Evolutionary conservation across 2,888 invertebrate genomes (phyloP).

Genomic region (Furcula furcula): DNA sequence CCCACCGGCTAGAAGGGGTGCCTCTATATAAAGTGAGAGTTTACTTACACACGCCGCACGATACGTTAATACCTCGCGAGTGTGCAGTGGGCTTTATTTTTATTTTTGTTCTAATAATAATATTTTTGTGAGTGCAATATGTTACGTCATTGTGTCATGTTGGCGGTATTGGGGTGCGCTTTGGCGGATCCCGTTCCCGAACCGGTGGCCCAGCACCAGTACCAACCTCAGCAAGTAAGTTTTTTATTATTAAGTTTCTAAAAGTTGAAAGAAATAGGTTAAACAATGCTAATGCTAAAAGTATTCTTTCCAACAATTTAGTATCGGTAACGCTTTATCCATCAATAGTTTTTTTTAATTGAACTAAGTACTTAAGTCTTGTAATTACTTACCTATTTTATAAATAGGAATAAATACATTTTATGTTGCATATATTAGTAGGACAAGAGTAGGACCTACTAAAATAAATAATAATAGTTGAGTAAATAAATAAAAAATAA

Average conservation of each 20-base stretch:
- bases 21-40: conserved; percentile 73
- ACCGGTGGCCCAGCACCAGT: conserved; percentile 57
- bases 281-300: background rate
- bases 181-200: conserved; percentile 48
- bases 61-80: conserved; percentile 63
- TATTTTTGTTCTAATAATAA: conserved; percentile 27
- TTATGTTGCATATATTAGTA: too few relatives aligned
- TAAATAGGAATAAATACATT: too few relatives aligned
- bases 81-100: conserved; percentile 52
- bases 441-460: too few relatives aligned
- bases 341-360: too few relatives aligned
- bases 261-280: too few relatives aligned
- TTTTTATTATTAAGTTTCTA: conserved; percentile 6
- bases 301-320: too few relatives aligned
- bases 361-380: too few relatives aligned
- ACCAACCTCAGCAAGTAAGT: conserved; percentile 68
- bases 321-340: too few relatives aligned
- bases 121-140: conserved; percentile 59
- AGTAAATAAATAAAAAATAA: too few relatives aligned
- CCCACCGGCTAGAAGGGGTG: conserved; percentile 65
- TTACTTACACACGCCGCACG: conserved; percentile 55
- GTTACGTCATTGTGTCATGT: conserved; percentile 64
- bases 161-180: conserved; percentile 64
- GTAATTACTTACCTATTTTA: too few relatives aligned
- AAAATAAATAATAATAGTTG: too few relatives aligned